Evolutionary conservation across 2,797 vertebrate species (phyloP), one percentile per base, ranked within the genome.

Genomic region (Odontamblyopus rebecca): DNA sequence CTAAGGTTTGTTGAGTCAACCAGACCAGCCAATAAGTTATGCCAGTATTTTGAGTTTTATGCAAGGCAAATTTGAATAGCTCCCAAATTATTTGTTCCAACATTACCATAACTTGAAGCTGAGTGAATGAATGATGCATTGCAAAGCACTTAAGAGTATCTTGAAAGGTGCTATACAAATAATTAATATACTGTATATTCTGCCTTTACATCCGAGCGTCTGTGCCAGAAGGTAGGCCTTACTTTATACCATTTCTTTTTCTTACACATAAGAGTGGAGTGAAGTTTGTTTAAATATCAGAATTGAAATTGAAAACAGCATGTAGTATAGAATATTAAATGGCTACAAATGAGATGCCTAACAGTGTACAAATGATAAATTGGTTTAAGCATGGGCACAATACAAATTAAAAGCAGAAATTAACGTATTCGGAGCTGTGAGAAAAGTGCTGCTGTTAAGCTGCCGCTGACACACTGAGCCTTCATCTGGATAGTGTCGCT

Each of bases 401-500:
- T n/a, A 67, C 3, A 57, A 61, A 77, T 77, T 62, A 71, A 5
- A 56, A 76, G 54, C 74, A 79, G 61, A 78, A 70, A 75, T 30
- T 53, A 48, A 70, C 51, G 35, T 19, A 68, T 78, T 82, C 3
- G 73, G 65, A 77, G 59, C 69, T 72, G 70, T 66, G 56, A 70
- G 61, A 78, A 50, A 68, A 77, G 76, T 80, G 48, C 67, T 66
- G 73, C 68, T 74, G 71, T 80, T 72, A 67, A 73, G 75, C 71
- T 64, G 69, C 70, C 81, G 48, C 38, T 87, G 80, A 81, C 82
- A 76, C 68, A 68, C 57, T 27, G 69, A 81, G 73, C 76, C 87
- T 87, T 87, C 78, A 80, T 86, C 81, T 81, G 80, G 81, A 81
- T 84, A 73, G 86, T 84, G 84, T 82, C 70, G 80, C 81, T 88